Base-by-base conservation (phyloP, 2,888 invertebrate genomes). In the Netelia fuscicornis region DNA sequence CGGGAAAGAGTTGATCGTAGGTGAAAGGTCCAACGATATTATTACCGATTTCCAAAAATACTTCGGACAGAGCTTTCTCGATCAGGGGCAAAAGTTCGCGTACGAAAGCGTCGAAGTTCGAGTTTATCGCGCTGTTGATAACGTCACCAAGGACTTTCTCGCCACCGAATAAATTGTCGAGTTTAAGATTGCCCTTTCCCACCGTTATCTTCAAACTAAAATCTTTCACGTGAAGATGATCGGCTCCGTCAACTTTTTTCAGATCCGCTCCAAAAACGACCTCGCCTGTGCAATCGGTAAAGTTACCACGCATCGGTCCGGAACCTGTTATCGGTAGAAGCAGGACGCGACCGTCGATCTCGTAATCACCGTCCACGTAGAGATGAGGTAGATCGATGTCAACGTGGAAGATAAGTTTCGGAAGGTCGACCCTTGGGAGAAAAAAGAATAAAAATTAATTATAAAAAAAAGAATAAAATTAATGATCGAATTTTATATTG, bases 151-250 rank as follows among this genome's bases (percentile, higher is more conserved):
- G 93, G 60, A 94, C 92, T 88, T 94, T 95, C 89, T 96, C 96
- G 8, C 95, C 96, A 20, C 95, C 95, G 92, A 96, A 96, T 13
- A 96, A 94, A 74, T 96, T 96, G 0, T 95, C 95, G 0, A 96
- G 93, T 56, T 92, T 90, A 54, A 96, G 89, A 44, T 92, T 92
- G 89, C 96, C 96, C 89, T 96, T 95, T 77, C 94, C 95, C 56
- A 96, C 89, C 0, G 89, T 85, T 10, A 93, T 93, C 86, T 94
- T 95, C 87, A 96, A 93, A 62, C 94, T 94, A 42, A 95, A 94
- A 13, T 95, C 94, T 23, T 94, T 93, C 88, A 96, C 95, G 85
- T 94, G 93, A 13, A 96, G 74, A 90, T 95, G 95, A 67, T 95
- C 94, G 3, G 93, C 92, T 1, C 95, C 93, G 78, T 90, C 90